Evolutionary conservation across 2,113 vertebrate species (phyloP), one percentile per base, ranked within the genome.

Genomic region (Percopsis transmontana): DNA sequence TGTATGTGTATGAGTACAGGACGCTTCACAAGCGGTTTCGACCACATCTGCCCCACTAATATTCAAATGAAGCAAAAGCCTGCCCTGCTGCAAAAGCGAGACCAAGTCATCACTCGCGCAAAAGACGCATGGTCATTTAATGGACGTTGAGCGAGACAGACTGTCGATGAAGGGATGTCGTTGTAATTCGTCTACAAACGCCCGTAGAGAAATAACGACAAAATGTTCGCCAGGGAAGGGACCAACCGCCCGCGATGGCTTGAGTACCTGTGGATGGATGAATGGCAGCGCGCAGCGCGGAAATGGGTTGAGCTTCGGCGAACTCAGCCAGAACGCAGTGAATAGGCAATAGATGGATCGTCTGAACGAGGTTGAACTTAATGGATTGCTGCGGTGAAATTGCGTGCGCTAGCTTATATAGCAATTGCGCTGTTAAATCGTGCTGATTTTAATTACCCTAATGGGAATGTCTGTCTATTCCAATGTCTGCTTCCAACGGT

Each of bases 51-150:
- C 68, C 20, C 42, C 47, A 24, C 64, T 66, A 9, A 79, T 81
- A 79, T 82, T 87, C 63, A 77, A 77, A 88, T 77, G 79, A 77
- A 74, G 82, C 60, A 12, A 50, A 65, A 12, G 51, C 19, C 5
- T 68, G 68, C 70, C 76, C 78, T 83, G 82, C 81, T 79, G 87
- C 85, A 89, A 81, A 79, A 77, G 73, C 83, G 72, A 66, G 13
- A 27, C 50, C 66, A 85, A 88, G 66, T 70, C 81, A 73, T 80
- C 81, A 52, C 10, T 19, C 20, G n/a, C 66, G 68, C 56, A 75
- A 72, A 57, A 53, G 6, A 60, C 69, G 81, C 61, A 60, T 13
- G 52, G 70, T 63, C 57, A 56, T 72, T 68, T 12, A 52, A 51
- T n/a, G 56, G 54, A 56, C 27, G 58, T 16, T 12, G 6, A 56